Evolutionary conservation across 2,113 vertebrate species (phyloP).

Genomic region (Mus spicilegus): DNA sequence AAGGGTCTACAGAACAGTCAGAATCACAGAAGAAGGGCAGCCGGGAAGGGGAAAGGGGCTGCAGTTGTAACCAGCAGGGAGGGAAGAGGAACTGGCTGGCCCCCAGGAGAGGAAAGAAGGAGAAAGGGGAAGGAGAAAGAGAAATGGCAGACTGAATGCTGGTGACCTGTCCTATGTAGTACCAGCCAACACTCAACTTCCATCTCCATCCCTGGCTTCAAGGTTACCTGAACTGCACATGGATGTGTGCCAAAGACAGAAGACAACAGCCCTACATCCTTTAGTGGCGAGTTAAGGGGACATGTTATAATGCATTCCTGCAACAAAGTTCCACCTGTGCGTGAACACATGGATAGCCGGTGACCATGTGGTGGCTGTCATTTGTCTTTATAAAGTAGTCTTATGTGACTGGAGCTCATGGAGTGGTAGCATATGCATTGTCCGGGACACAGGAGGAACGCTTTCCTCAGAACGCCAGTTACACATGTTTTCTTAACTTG

Average conservation of each 20-base stretch:
- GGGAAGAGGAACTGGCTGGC: not conserved
- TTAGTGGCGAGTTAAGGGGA: not conserved
- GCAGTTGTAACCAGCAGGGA: not conserved
- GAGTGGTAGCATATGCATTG: accelerated
- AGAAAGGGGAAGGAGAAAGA: accelerated
- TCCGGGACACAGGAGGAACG: accelerated
- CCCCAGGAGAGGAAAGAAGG: no score
- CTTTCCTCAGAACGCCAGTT: accelerated
- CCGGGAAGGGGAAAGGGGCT: not conserved
- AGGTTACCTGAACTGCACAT: not conserved
- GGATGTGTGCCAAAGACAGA: not conserved
- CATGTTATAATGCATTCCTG: not conserved
- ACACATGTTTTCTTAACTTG: not conserved
- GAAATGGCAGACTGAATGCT: not conserved
- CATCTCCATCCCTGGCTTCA: accelerated
- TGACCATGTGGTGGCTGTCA: not conserved
- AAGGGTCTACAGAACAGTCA: not conserved
- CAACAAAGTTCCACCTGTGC: not conserved
- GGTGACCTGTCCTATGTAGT: accelerated
- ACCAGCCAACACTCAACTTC: not conserved
- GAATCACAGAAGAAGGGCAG: not conserved
- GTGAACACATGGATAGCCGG: not conserved
- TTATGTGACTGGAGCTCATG: not conserved
- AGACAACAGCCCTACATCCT: not conserved
- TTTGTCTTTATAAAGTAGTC: not conserved